phyloP scores from a whole-genome alignment of 1,140 invertebrate species.

The Hylaeus volcanicus region DNA sequence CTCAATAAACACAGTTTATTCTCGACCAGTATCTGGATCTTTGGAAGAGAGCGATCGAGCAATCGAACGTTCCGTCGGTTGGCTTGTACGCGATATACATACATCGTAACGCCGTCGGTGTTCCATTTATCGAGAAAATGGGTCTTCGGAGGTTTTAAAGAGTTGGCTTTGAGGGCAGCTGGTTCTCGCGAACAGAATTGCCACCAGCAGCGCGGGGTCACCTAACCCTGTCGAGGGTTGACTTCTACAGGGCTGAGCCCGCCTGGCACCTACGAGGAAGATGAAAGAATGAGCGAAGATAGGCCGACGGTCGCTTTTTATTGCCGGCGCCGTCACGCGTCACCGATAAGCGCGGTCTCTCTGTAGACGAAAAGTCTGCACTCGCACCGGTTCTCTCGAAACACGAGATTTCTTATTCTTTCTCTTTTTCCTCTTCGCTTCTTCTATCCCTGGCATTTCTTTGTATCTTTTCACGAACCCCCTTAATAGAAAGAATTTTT shows the following conservation, averaged over 20 bases:
- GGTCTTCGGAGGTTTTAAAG: neutral
- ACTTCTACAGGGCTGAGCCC: slow-evolving; percentile 46
- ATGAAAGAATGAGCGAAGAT: slow-evolving; percentile 72
- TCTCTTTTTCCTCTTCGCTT: neutral
- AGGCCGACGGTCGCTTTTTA: slow-evolving; percentile 64
- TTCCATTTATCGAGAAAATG: slow-evolving; percentile 8
- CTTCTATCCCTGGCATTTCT: too few relatives aligned
- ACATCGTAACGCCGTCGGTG: neutral
- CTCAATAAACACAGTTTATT: neutral
- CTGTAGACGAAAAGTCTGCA: slow-evolving; percentile 34
- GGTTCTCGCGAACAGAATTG: slow-evolving; percentile 18
- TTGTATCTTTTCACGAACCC: too few relatives aligned
- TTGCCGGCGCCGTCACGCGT: slow-evolving; percentile 71
- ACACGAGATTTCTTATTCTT: neutral
- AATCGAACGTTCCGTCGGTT: too few relatives aligned
- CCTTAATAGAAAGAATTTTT: too few relatives aligned
- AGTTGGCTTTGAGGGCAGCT: neutral
- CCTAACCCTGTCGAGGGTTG: slow-evolving; percentile 56
- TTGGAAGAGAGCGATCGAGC: too few relatives aligned
- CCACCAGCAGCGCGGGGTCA: slow-evolving; percentile 30
- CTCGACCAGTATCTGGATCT: too few relatives aligned
- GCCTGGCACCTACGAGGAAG: slow-evolving; percentile 60
- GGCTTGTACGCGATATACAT: too few relatives aligned
- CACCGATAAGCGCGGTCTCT: slow-evolving; percentile 59
- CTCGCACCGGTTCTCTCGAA: slow-evolving; percentile 11